Percentiles rank a stretch among this genome's conserved stretches.
Conservation (phyloP, 1,140 invertebrate species). For the Lepidurus apus region DNA sequence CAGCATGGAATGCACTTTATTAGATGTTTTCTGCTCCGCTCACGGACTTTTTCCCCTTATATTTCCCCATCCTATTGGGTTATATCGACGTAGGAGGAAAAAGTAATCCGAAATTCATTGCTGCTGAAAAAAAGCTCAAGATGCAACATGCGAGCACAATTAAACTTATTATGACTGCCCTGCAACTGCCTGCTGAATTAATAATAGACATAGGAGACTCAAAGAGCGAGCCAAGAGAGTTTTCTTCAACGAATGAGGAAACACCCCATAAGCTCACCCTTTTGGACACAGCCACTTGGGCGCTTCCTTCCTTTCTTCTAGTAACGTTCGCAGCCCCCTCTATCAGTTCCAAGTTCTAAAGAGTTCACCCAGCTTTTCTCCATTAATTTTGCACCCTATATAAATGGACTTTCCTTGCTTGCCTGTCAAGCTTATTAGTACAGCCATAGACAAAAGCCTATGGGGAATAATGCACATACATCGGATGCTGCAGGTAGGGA, state of each 20-base stretch:
- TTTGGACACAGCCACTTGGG: conserved; percentile 3
- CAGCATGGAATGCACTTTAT: conserved; percentile 6
- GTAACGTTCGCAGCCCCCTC: not conserved
- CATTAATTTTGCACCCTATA: not conserved
- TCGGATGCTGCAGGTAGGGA: conserved; percentile 3
- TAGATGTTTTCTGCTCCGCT: not conserved
- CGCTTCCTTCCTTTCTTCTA: not conserved
- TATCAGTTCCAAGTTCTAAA: not conserved
- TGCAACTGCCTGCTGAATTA: not conserved
- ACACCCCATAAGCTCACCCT: not conserved
- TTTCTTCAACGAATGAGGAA: not conserved
- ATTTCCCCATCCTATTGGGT: not conserved
- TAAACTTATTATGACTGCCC: not conserved
- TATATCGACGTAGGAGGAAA: not conserved
- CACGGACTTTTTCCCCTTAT: not conserved
- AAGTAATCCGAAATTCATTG: not conserved
- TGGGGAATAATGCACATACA: not conserved
- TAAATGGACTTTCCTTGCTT: not conserved
- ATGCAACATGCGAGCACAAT: not conserved
- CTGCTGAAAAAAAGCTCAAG: not conserved
- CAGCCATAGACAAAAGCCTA: not conserved
- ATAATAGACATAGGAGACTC: not conserved
- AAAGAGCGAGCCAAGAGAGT: not conserved
- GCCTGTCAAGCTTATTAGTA: not conserved
- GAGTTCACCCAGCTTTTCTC: not conserved